Base-by-base conservation (phyloP, 1,140 invertebrate genomes). In the Drosophila sulfurigaster region DNA sequence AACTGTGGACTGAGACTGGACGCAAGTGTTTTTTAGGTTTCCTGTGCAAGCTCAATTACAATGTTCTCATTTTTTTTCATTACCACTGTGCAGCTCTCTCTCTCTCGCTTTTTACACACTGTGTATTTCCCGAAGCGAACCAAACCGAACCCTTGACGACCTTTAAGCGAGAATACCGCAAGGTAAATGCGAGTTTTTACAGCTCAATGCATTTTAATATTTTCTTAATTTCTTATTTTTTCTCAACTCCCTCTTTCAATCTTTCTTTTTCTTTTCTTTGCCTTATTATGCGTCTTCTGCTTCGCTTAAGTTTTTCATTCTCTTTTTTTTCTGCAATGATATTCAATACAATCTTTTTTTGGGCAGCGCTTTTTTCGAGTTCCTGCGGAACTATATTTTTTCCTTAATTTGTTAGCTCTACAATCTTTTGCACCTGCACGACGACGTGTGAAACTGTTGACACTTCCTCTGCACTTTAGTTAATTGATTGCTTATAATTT, bases 31-130 rank as follows among this genome's bases (percentile, higher is more conserved):
- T 91, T 92, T 92, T 91, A 77, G 91, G 91, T 89, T 92, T 92
- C 91, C 91, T 91, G 81, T 78, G 11, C 72, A 48, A 89, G 87
- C 87, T 92, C 91, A 91, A 92, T 92, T 91, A 89, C 91, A 91
- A 76, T 78, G 81, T 65, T 79, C 35, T 38, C 10, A 56, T 72
- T 80, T 88, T 90, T 86, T 82, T 86, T 79, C 15, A 43, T 13
- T 20, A n/a, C 28, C 68, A 60, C 51, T 41, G 11, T 35, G 38
- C 32, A 32, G 38, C 15, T 56, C 13, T 56, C 32, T 32, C 30
- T 5, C 38, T 64, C 56, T 45, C 38, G 35, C 38, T 48, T 46
- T 38, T 56, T 10, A 15, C 32, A 30, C 51, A 13, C 20, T 8
- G 10, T 43, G 32, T 20, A 35, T 68, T 48, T 35, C 28, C 13